These are phyloP conservation scores for Noctua pronuba DNA, from an alignment of 2,888 invertebrate species.

Conservation along the genomic window DNA sequence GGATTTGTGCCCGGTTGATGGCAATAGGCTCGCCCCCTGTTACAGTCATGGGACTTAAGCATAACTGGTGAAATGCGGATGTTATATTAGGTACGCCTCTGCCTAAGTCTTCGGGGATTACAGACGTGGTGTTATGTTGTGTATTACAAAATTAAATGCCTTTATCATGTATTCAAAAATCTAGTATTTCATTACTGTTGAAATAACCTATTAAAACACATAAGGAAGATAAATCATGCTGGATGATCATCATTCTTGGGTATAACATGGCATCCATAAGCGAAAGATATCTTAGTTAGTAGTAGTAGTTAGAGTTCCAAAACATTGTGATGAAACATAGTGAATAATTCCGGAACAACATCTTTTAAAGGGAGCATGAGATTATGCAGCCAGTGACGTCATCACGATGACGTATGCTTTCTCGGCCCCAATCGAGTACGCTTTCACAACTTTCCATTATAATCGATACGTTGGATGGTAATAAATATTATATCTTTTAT, in stretches of 20 bases:
- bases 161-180: not conserved
- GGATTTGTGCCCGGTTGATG: too few species aligned
- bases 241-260: not conserved
- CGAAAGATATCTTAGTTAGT: too few species aligned
- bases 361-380: constrained; percentile 11
- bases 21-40: too few species aligned
- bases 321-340: not conserved
- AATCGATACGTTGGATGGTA: constrained; percentile 18
- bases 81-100: too few species aligned
- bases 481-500: constrained; percentile 23
- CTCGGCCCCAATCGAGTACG: constrained; percentile 11
- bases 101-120: too few species aligned
- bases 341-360: constrained; percentile 12
- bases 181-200: not conserved
- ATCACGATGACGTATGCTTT: constrained; percentile 39
- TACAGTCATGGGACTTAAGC: too few species aligned
- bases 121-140: too few species aligned
- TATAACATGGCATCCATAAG: not conserved
- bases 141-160: not conserved
- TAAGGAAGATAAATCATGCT: too few species aligned
- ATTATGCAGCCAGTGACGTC: constrained; percentile 46
- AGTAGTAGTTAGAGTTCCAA: too few species aligned
- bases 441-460: constrained; percentile 62
- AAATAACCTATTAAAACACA: not conserved
- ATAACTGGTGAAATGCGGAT: too few species aligned